Conservation (phyloP, 2,113 vertebrate genomes). For the Syngnathus typhle region DNA sequence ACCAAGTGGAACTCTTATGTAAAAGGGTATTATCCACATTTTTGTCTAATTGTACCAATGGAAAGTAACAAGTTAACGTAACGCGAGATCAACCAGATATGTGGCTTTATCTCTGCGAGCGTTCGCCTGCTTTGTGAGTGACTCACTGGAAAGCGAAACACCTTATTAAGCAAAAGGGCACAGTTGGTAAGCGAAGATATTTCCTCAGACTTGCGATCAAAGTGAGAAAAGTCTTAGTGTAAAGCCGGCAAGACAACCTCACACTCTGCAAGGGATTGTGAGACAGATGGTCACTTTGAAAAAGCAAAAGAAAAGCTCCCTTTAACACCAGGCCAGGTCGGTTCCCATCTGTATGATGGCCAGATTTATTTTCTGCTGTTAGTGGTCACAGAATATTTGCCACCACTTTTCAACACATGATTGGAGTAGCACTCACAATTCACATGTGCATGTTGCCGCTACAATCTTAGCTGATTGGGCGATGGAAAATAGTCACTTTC, state of each 20-base stretch:
- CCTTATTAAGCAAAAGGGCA: conserved; percentile 28
- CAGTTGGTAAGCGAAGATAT: conserved; percentile 39
- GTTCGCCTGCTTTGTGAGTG: conserved; percentile 27
- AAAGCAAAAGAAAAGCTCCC: conserved; percentile 10
- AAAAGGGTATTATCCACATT: background rate
- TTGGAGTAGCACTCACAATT: background rate
- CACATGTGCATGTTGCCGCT: no score
- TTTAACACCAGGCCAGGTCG: background rate
- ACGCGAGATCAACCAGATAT: conserved; percentile 5
- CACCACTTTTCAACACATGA: background rate
- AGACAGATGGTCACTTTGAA: conserved; percentile 61
- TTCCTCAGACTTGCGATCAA: conserved; percentile 33
- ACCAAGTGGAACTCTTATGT: conserved; percentile 12
- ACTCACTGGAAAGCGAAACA: conserved; percentile 28
- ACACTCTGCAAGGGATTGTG: conserved; percentile 48
- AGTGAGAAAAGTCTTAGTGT: conserved; percentile 59
- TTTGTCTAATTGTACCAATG: background rate
- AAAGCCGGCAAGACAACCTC: conserved; percentile 46
- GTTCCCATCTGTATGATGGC: background rate
- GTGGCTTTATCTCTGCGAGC: conserved; percentile 15
- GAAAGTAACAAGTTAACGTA: background rate
- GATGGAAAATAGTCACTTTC: no score
- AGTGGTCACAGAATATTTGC: background rate
- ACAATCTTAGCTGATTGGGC: no score
- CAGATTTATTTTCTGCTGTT: background rate